Base-by-base conservation (phyloP, 2,113 vertebrate species). In the Barbus barbus region DNA sequence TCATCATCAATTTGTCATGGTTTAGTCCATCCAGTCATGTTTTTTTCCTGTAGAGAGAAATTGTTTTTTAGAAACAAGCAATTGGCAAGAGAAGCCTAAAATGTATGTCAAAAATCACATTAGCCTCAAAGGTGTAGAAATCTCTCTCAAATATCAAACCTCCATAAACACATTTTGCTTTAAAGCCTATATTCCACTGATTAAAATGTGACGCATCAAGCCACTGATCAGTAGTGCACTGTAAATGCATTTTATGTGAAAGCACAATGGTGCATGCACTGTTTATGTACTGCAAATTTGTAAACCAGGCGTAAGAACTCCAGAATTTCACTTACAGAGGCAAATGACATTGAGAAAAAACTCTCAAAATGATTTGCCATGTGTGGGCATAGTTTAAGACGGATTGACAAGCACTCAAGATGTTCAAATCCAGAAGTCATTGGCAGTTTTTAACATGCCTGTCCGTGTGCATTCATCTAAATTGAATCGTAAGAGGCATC, bases 401-500 rank as follows among this genome's bases (percentile, higher is more conserved):
- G 16, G 46, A 51, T 31, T 76, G n/a, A 48, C 11, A 18, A 65
- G 31, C 26, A 63, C 28, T 20, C 69, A 60, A 72, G 83, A 78
- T 78, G 73, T 44, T 78, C 31, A 33, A 72, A 84, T 73, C 28
- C 79, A 84, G 78, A 84, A 87, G 74, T 82, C 84, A 73, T 73
- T 71, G 84, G 73, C 81, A 82, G 63, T 72, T 53, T 73, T 78
- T 87, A 85, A 81, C 74, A 82, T 73, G 79, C 72, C 63, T 78
- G 28, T 87, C 72, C 48, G 12, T 84, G 28, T 78, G 44, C 76
- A 71, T 78, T 87, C 60, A 48, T 73, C 73, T 82, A 46, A 78
- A 78, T 38, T 38, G 65, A 78, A 81, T 82, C 33, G 79, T 87
- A 87, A 85, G 79, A 82, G 79, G 77, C 51, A 56, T 82, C 83